Conservation (phyloP, 2,888 invertebrate species). For the Phengaris arion region DNA sequence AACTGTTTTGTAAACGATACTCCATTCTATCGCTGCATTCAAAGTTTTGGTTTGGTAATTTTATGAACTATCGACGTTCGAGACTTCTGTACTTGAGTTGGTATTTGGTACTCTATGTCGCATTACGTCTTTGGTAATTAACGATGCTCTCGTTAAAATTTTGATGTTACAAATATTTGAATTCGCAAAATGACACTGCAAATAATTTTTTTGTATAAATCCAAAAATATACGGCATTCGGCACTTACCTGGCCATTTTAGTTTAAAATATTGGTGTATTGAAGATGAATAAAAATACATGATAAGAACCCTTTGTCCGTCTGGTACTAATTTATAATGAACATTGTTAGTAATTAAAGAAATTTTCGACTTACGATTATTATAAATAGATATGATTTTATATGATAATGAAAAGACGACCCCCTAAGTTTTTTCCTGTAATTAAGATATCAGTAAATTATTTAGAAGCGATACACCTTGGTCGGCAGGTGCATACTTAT, state of each 20-base stretch:
- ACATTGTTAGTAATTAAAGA: background rate
- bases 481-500: slow-evolving; percentile 55
- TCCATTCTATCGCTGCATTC: background rate
- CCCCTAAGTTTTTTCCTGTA: slow-evolving; percentile 3
- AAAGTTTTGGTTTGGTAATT: background rate
- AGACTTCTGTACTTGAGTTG: background rate
- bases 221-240: background rate
- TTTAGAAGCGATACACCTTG: slow-evolving; percentile 21
- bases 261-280: background rate
- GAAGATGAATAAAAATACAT: background rate
- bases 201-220: background rate
- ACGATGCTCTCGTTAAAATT: background rate
- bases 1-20: slow-evolving; percentile 28
- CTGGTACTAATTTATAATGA: background rate
- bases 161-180: background rate
- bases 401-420: slow-evolving; percentile 11
- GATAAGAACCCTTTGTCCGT: background rate
- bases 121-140: background rate
- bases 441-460: slow-evolving; percentile 23
- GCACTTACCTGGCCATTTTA: background rate
- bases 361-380: no score
- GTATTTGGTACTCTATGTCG: background rate
- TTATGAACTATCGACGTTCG: background rate
- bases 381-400: background rate
- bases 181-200: background rate